These are phyloP conservation scores for Parnassius smintheus DNA, from an alignment of 2,888 invertebrate genomes.

Conservation along the genomic window DNA sequence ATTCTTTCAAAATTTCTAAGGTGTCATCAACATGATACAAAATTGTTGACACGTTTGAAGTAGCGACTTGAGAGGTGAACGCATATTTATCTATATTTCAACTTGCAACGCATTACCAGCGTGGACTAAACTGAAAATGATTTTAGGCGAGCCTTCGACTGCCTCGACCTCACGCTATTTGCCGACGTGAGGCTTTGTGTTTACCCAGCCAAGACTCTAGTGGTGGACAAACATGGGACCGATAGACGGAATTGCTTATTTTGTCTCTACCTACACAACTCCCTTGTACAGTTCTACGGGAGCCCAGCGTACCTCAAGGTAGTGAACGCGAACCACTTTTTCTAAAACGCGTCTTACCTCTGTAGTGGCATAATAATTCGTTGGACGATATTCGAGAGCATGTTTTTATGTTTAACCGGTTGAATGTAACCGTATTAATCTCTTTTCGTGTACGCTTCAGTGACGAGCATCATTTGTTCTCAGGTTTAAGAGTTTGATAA, in stretches of 20 bases:
- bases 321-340: slow-evolving; percentile 51
- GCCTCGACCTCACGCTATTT: slow-evolving; percentile 75
- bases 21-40: slow-evolving; percentile 41
- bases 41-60: slow-evolving; percentile 34
- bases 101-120: slow-evolving; percentile 46
- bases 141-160: slow-evolving; percentile 64
- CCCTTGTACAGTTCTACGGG: slow-evolving; percentile 64
- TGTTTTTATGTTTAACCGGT: slow-evolving; percentile 60
- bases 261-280: slow-evolving; percentile 77
- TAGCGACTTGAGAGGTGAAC: slow-evolving; percentile 44
- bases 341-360: slow-evolving; percentile 45
- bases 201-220: slow-evolving; percentile 78
- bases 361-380: slow-evolving; percentile 60
- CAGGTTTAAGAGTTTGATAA: slow-evolving; percentile 9
- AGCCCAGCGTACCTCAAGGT: slow-evolving; percentile 61
- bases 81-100: slow-evolving; percentile 49
- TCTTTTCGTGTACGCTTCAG: slow-evolving; percentile 53
- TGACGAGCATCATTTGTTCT: slow-evolving; percentile 51
- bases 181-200: slow-evolving; percentile 77
- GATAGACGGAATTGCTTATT: slow-evolving; percentile 80
- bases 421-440: slow-evolving; percentile 66
- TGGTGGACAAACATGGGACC: slow-evolving; percentile 78
- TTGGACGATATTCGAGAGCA: slow-evolving; percentile 53
- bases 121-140: slow-evolving; percentile 61
- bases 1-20: slow-evolving; percentile 33